Base-by-base conservation (phyloP, 1,140 invertebrate species). In the Panagrolaimus sp. region DNA sequence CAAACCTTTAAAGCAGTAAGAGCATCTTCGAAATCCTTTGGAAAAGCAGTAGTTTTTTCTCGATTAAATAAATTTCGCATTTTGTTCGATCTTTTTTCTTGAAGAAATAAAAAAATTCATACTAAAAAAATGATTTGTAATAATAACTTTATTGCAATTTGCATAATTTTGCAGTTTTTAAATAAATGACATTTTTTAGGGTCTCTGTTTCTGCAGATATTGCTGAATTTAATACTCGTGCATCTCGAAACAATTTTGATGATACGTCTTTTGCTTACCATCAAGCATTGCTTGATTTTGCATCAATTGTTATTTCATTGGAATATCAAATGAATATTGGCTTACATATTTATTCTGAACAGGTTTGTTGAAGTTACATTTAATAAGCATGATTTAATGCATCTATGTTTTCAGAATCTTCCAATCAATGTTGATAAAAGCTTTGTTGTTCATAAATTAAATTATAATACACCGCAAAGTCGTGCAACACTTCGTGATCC, bases 141-240 rank as follows among this genome's bases (percentile, higher is more conserved):
- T n/a, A n/a, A n/a, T n/a, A n/a, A 75, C 7, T 58, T 67, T 24
- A 64, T n/a, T 48, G 9, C 2, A 21, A 28, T 15, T 65, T 28
- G 21, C 9, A 28, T 55, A 9, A n/a, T 9, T 1, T 12, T 1
- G 6, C 1, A 28, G 1, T n/a, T 58, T n/a, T n/a, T 58, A 48
- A 48, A 12, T n/a, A 12, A 28, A 26, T 66, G 12, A 14, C 21
- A 10, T 38, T 74, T 67, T 72, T 67, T 45, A 74, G 71, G 52
- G 84, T 84, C 52, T 90, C 89, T 1, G 89, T 93, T 76, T 91
- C 91, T 0, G 90, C 93, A 81, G 89, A 91, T 81, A 90, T 94
- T 52, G 85, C 93, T 24, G 84, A 88, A 12, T 93, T 92, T 76
- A 94, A 94, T 82, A 89, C 91, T 62, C 82, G 84, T 6, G 71